Evolutionary conservation across 2,113 vertebrate species (phyloP), one percentile per base, ranked within the genome.

Genomic region (Fulica atra): DNA sequence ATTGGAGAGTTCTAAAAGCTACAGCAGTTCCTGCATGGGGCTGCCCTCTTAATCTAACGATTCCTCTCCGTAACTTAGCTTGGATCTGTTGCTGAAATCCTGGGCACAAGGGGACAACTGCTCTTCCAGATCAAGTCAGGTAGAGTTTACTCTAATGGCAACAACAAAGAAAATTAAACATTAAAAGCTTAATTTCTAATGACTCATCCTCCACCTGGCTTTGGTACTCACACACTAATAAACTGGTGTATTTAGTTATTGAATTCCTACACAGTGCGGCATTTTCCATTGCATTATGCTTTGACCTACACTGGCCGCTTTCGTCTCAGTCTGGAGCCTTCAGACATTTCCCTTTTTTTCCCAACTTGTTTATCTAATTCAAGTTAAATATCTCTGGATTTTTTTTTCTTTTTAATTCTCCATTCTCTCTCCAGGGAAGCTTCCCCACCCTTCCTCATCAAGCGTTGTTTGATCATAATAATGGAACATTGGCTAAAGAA

Each of bases 371-470:
- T 95, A 21, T 94, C 33, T 79, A 50, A 65, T 86, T 95, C 70
- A 81, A 64, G 40, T 77, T 88, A 16, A 44, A 59, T 85, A 69
- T 89, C 3, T 1, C 14, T 65, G 6, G 17, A 35, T 44, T 81
- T 69, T 40, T 87, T 42, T 48, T 48, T 23, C 48, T 48, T 48
- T 48, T 40, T 2, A 73, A 82, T 78, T 93, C 40, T 56, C 33
- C 6, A 11, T 71, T 87, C 31, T 82, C 13, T 33, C 91, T 92
- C 81, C 44, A 88, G 93, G 91, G 92, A 95, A 80, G 12, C 40
- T 89, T 92, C 96, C 31, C 84, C 91, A 94, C 94, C 91, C 95
- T 95, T 96, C 84, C 91, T 94, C 91, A 50, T 87, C 7, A 4
- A 84, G 78, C 2, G 9, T 63, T 33, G 18, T 86, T 95, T 95